phyloP scores from a whole-genome alignment of 1,140 invertebrate genomes.

The Euschistus heros region DNA sequence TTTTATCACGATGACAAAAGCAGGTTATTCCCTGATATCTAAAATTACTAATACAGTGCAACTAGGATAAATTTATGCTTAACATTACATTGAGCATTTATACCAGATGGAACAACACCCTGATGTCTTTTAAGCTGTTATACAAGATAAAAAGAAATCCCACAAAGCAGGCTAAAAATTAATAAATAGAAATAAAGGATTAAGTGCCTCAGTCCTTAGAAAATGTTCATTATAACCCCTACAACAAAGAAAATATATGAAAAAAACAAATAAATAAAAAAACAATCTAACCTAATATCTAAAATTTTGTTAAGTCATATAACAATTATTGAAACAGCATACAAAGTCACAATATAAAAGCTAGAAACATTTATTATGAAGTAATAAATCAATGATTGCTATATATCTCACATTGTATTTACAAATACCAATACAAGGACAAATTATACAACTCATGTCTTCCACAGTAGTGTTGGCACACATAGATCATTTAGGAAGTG shows the following conservation, averaged over 20 bases:
- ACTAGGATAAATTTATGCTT: constrained; percentile 12
- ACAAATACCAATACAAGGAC: neutral
- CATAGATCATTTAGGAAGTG: neutral
- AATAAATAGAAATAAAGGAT: neutral
- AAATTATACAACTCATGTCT: neutral
- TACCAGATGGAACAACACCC: constrained; percentile 17
- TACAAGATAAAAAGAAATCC: neutral
- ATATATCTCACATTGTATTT: constrained; percentile 3
- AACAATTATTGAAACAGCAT: neutral
- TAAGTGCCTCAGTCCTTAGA: constrained; percentile 1
- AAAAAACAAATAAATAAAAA: constrained; percentile 5
- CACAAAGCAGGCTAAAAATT: constrained; percentile 5
- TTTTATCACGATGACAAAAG: constrained; percentile 15
- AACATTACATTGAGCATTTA: constrained; percentile 15
- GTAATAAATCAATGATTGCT: constrained; percentile 7
- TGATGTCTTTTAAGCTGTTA: constrained; percentile 16
- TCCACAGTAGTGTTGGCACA: constrained; percentile 2
- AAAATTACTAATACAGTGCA: constrained; percentile 14
- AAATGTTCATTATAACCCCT: neutral
- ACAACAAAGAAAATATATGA: neutral
- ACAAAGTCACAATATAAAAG: constrained; percentile 11
- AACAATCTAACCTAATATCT: neutral
- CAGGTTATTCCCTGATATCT: constrained; percentile 14
- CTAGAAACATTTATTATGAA: neutral
- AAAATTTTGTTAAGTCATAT: neutral